A percentile compares a stretch with the other conserved stretches of the same genome.
phyloP scores from a whole-genome alignment of 2,888 invertebrate genomes.

The Troides oblongomaculatus region DNA sequence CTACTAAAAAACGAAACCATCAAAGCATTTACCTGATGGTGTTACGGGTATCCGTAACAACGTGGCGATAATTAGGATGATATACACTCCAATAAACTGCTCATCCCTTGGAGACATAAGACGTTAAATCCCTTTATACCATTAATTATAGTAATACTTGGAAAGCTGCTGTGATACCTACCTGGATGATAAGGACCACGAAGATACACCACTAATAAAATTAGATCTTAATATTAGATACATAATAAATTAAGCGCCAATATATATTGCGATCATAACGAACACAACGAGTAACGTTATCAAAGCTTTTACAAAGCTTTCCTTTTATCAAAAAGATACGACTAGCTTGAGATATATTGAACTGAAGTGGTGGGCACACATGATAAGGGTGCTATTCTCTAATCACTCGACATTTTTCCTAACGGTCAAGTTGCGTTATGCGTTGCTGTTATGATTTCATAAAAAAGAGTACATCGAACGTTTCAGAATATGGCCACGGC shows the following conservation, averaged over 20 bases:
- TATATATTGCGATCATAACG: slow-evolving; percentile 11
- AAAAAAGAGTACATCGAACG: slow-evolving; percentile 36
- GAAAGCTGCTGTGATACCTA: no score
- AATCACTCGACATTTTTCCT: slow-evolving; percentile 23
- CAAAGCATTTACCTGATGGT: no score
- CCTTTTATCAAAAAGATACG: slow-evolving; percentile 64
- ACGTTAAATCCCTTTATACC: no score
- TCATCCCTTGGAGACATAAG: no score
- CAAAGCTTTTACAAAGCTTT: slow-evolving; percentile 67
- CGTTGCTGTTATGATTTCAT: slow-evolving; percentile 32
- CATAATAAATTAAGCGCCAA: not conserved
- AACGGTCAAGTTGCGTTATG: slow-evolving; percentile 15
- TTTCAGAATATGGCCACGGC: slow-evolving; percentile 44
- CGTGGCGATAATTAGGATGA: no score
- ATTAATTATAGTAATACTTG: no score
- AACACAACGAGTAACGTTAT: slow-evolving; percentile 48
- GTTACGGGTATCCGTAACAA: no score
- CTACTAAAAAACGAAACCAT: no score
- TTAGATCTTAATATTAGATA: no score
- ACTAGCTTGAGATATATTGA: slow-evolving; percentile 74
- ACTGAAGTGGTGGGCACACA: slow-evolving; percentile 63
- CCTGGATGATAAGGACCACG: no score
- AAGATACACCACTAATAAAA: no score
- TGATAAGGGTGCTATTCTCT: slow-evolving; percentile 42
- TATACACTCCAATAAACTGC: no score